Percentiles rank a stretch among this genome's conserved stretches.
phyloP scores from a whole-genome alignment of 1,140 invertebrate genomes.

The Drosophila repletoides region DNA sequence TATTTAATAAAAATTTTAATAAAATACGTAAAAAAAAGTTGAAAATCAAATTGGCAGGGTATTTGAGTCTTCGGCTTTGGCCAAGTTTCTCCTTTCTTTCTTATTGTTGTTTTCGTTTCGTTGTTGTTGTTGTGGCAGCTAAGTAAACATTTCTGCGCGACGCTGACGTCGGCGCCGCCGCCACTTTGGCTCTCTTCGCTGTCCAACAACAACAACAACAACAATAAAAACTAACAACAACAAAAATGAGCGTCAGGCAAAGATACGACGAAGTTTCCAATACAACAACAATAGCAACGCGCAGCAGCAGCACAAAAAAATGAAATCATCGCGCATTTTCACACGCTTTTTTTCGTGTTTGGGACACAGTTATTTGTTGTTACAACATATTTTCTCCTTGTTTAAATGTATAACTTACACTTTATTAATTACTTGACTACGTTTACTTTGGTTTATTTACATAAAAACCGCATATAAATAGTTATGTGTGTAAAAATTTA shows the following conservation, averaged over 20 bases:
- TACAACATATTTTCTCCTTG: not conserved
- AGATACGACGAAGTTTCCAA: constrained; percentile 78
- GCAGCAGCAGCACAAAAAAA: constrained; percentile 48
- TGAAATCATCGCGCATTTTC: constrained; percentile 73
- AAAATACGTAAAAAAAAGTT: no score
- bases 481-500: constrained; percentile 68
- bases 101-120: constrained; percentile 8
- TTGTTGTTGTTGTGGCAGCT: constrained; percentile 39
- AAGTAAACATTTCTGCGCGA: constrained; percentile 39
- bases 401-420: constrained; percentile 55
- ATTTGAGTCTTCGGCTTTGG: no score
- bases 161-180: constrained; percentile 45
- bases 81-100: constrained; percentile 28
- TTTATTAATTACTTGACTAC: constrained; percentile 65
- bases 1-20: no score
- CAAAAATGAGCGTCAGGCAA: constrained; percentile 47
- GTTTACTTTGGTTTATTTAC: constrained; percentile 68
- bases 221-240: constrained; percentile 16
- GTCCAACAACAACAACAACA: constrained; percentile 22
- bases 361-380: not conserved
- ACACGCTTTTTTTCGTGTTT: constrained; percentile 6
- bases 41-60: no score
- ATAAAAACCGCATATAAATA: constrained; percentile 75
- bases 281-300: constrained; percentile 78
- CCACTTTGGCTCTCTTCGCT: constrained; percentile 31